Base-by-base conservation (phyloP, 2,888 invertebrate species). In the Napeogenes sylphis region DNA sequence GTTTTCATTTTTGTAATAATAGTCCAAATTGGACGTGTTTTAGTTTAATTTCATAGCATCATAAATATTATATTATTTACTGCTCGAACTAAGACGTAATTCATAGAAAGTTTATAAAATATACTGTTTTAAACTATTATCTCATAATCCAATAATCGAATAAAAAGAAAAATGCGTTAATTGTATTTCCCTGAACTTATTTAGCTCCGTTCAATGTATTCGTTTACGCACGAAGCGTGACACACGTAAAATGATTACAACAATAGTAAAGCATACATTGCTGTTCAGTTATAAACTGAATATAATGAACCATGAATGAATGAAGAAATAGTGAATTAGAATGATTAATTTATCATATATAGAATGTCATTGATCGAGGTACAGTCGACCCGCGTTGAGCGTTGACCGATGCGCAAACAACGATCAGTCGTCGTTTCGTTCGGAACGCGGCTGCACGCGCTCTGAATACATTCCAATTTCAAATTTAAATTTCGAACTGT, bases 341-440 rank as follows among this genome's bases (percentile, higher is more conserved):
- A 10, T 42, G 12, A 10, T 10, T 42, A 10, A 10, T 42, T 4
- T 21, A 30, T 45, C 42, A 59, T 14, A 45, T 45, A n/a, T 51
- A 30, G 42, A 59, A 62, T 30, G 62, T 59, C 59, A 30, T 30
- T 59, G 35, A 47, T 55, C 45, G 55, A 38, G 57, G 42, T 60
- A 47, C 47, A 56, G 56, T 21, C 21, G 59, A 53, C 58, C 64
- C 66, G 59, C 21, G 21, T 21, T 66, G 74, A 74, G 75, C 73
- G 73, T 75, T 82, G 83, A 84, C 80, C 83, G 80, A 74, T 73
- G 77, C 75, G 81, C 80, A 79, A 84, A 21, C 21, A 77, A 80
- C 71, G 65, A 64, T 66, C 87, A 90, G 90, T 90, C 84, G 82
- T 76, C 80, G 81, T 79, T 81, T 80, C 78, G 77, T 73, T 73